Evolutionary conservation across 2,113 vertebrate species (phyloP), one percentile per base, ranked within the genome.

Genomic region (Amblyopsis rosae): DNA sequence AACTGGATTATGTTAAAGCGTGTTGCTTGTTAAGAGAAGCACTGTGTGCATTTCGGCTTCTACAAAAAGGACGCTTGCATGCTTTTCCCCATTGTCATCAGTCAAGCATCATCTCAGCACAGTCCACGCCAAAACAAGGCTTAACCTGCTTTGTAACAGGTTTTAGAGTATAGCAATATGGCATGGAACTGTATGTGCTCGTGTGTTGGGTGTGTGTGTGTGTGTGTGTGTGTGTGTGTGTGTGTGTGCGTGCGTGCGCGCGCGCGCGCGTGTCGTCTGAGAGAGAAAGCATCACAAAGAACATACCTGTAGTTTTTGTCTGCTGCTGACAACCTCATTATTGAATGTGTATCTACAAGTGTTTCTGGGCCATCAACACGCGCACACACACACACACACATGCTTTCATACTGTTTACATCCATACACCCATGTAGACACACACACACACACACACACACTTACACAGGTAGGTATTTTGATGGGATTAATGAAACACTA

Each of bases 401-500:
- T 9, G 9, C 3, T 19, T 57, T 10, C 16, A 1, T 17, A 73
- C 69, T 19, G 19, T 19, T 19, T 19, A 19, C 19, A 19, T 19
- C 19, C 19, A 19, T 19, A 26, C 26, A 26, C 26, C 26, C 26
- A 26, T 26, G 26, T 26, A 26, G 19, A 32, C 50, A 50, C 50
- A 35, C 45, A 33, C 46, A 19, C 16, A 32, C 50, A 50, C 50
- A 35, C 45, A 33, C 46, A 19, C 16, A 58, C 13, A 73, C 15
- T 64, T 50, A n/a, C 56, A 46, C 4, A 61, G 41, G 6, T 9
- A 53, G 46, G 33, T 16, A 55, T 65, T 79, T 50, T 75, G 87
- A 75, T 35, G 1, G 50, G 51, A 51, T 69, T 87, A 75, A 85
- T 86, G 84, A 78, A 75, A 17, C 65, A 75, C 80, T 81, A 54